Base-by-base conservation (phyloP, 2,888 invertebrate species). In the Dicyrtoma fusca region DNA sequence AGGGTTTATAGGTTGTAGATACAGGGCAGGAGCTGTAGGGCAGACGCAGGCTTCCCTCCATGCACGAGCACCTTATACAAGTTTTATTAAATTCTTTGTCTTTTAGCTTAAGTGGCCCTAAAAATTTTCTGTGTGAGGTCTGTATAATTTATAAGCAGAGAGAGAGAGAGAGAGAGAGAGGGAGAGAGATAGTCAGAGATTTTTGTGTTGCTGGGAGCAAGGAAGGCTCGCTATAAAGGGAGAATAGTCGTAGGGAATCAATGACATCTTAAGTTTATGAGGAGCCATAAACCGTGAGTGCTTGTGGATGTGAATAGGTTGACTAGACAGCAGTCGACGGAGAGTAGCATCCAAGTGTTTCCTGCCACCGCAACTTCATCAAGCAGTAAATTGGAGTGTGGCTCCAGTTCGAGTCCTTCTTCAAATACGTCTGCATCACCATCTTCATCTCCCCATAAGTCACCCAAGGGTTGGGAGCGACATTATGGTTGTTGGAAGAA, bases 401-500 rank as follows among this genome's bases (percentile, higher is more conserved):
- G 25, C n/a, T 57, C 26, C 11, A 57, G 11, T 2, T 57, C 57
- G 1, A 11, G 26, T 11, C n/a, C 63, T n/a, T 63, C 71, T 1
- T 64, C 64, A n/a, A 25, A 68, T 19, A 42, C 47, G 44, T 25
- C 34, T 44, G 25, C 71, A 47, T 59, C 73, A 21, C 23, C 73
- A 19, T 34, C 71, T 13, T 51, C 74, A 49, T 69, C 69, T 6
- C 70, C 73, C 3, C 71, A 64, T n/a, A 34, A 25, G 10, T 71
- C 70, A 47, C 70, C 71, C 19, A 73, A 65, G 53, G 49, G 53
- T 26, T 80, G 79, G 79, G 79, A 80, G 65, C 57, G 80, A 14
- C 80, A 80, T 68, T 80, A 80, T 55, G 80, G 80, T 10, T 80
- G 80, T 62, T 80, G 80, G 80, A 77, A 74, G 73, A 78, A 76